Base-by-base conservation (phyloP, 2,113 vertebrate genomes). In the Antechinus stuartii region DNA sequence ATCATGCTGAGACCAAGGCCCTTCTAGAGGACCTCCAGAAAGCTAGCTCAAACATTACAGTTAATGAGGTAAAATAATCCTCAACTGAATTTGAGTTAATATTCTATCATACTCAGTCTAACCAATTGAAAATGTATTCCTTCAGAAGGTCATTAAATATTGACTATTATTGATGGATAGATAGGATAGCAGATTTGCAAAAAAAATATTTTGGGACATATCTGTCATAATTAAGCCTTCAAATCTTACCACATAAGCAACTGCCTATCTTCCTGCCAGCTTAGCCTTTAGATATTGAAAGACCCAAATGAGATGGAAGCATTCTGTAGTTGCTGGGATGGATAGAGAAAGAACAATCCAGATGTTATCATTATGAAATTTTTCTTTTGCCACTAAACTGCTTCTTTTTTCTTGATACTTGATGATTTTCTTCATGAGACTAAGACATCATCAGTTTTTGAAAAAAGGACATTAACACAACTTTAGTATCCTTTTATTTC, bases 271-370 rank as follows among this genome's bases (percentile, higher is more conserved):
- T 6, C 23, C 91, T 96, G 46, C 49, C 91, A 30, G 68, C 26
- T 55, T 84, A 95, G n/a, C 91, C 84, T 52, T 95, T 30, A 68
- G 46, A 46, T 92, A 93, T 90, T 94, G 91, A 94, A 95, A 96
- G 35, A 84, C 57, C 68, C 22, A 96, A 95, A 93, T 53, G 35
- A 93, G 0, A 0, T 92, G 12, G n/a, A 61, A 35, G 47, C 56
- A 94, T 30, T 94, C 30, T 93, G 56, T 95, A 89, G 46, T 30
- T 91, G 23, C 35, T 10, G 8, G 47, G 47, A 90, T 47, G 10
- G 27, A 26, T 49, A 52, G 10, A 49, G 90, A 90, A 90, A 52
- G 24, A 90, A 27, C 24, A 90, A 49, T 90, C 27, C 27, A 52
- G 49, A 90, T 90, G 4, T 90, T 52, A 90, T 90, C 90, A 27